Evolutionary conservation across 92 coral and sea anemone genomes (phyloP).

Genomic region (Porites cylindrica): DNA sequence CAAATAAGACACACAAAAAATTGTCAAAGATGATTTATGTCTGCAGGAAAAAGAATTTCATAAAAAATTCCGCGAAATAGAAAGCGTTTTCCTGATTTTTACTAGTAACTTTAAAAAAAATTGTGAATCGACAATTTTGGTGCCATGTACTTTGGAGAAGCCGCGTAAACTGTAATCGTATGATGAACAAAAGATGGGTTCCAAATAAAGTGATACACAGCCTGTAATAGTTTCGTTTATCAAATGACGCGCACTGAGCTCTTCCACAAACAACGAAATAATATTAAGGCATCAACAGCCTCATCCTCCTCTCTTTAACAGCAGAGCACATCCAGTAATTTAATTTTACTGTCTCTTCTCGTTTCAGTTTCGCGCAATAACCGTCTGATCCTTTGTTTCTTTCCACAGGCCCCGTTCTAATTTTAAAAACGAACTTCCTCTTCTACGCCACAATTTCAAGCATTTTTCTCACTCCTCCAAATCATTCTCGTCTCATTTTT

Average conservation of each 20-base stretch:
- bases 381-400: not conserved
- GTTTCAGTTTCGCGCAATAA: not conserved
- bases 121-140: no score
- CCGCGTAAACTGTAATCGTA: no score
- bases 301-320: not conserved
- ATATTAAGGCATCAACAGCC: not conserved
- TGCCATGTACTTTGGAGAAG: no score
- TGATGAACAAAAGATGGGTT: not conserved
- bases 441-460: no score
- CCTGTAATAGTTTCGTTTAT: not conserved
- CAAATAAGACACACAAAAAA: not conserved
- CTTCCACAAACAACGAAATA: not conserved
- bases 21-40: no score
- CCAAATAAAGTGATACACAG: not conserved
- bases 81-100: no score
- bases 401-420: not conserved
- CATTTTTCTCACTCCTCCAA: no score
- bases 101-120: no score
- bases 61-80: no score
- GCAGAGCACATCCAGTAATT: not conserved
- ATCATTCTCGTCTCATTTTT: not conserved
- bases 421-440: no score
- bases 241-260: not conserved
- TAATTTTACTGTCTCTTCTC: not conserved
- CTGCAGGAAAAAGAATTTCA: no score